These are phyloP conservation scores for Cotesia chilonis DNA, from an alignment of 1,140 invertebrate genomes.

Conservation along the genomic window DNA sequence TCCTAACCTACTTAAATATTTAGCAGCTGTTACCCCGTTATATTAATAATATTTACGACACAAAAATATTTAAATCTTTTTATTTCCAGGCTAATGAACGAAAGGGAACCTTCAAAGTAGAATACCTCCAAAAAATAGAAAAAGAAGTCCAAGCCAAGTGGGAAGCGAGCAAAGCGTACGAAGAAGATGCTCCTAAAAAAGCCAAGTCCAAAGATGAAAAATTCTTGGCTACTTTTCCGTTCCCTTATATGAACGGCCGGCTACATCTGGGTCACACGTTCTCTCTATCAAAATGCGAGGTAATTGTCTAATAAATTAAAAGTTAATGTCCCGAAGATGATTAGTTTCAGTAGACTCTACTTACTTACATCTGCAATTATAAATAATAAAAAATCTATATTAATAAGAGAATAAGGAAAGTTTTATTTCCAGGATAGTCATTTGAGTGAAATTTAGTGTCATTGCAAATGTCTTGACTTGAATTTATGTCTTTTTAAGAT, in stretches of 20 bases:
- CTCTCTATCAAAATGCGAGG: conserved; percentile 95
- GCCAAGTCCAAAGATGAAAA: conserved; percentile 76
- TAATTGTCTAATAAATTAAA: conserved; percentile 48
- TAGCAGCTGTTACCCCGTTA: background rate
- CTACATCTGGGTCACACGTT: conserved; percentile 98
- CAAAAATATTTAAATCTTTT: background rate
- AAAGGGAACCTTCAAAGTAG: conserved; percentile 93
- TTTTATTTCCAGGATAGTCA: too few relatives aligned
- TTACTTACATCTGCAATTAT: too few relatives aligned
- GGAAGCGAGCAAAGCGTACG: conserved; percentile 81
- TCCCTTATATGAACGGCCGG: conserved; percentile 99
- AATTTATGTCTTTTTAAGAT: too few relatives aligned
- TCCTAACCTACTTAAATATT: conserved; percentile 15
- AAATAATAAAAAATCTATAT: too few relatives aligned
- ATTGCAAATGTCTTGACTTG: too few relatives aligned
- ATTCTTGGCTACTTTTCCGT: conserved; percentile 95
- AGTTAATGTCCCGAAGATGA: conserved; percentile 15
- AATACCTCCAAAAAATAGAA: conserved; percentile 89
- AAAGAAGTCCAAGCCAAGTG: conserved; percentile 84
- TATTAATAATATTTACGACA: background rate
- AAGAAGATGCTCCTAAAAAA: conserved; percentile 78
- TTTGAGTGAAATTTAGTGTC: too few relatives aligned
- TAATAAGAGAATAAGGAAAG: too few relatives aligned
- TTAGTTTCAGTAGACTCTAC: conserved; percentile 42
- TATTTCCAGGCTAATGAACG: conserved; percentile 71